A percentile compares a stretch with the other conserved stretches of the same genome.
phyloP scores from a whole-genome alignment of 1,140 invertebrate species.

The Schlechtendalia chinensis region DNA sequence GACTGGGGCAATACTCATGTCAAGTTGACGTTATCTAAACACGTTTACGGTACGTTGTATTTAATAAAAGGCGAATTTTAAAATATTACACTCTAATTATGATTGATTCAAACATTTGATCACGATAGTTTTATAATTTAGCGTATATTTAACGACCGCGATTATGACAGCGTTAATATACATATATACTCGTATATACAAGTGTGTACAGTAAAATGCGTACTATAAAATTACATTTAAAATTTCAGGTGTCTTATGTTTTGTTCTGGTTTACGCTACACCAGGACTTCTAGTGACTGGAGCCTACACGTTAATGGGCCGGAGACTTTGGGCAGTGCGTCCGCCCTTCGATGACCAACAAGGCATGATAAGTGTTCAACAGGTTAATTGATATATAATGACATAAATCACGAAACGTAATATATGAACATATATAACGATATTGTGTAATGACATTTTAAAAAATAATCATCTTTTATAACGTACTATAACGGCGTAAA shows the following conservation, averaged over 20 bases:
- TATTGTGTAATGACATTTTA: not conserved
- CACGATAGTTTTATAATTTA: no score
- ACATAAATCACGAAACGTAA: not conserved
- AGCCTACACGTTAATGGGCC: slow-evolving; percentile 71
- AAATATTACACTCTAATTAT: no score
- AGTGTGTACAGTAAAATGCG: no score
- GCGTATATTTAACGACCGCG: no score
- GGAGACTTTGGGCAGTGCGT: slow-evolving; percentile 66
- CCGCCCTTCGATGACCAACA: slow-evolving; percentile 64
- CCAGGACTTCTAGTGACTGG: slow-evolving; percentile 70
- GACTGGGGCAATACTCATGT: slow-evolving; percentile 57
- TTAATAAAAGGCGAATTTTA: not conserved
- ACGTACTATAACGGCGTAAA: no score
- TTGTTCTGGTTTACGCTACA: slow-evolving; percentile 70
- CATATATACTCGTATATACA: not conserved
- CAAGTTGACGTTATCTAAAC: slow-evolving; percentile 36
- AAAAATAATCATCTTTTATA: no score
- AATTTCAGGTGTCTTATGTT: slow-evolving; percentile 64
- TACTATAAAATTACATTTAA: not conserved
- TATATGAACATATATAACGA: not conserved
- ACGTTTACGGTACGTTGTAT: slow-evolving; percentile 50
- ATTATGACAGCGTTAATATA: not conserved
- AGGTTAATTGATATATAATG: slow-evolving; percentile 57
- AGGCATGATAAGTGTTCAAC: slow-evolving; percentile 64
- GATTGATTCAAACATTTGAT: no score